Evolutionary conservation across 2,113 vertebrate genomes (phyloP), one percentile per base, ranked within the genome.

Genomic region (Rhipidura dahli): DNA sequence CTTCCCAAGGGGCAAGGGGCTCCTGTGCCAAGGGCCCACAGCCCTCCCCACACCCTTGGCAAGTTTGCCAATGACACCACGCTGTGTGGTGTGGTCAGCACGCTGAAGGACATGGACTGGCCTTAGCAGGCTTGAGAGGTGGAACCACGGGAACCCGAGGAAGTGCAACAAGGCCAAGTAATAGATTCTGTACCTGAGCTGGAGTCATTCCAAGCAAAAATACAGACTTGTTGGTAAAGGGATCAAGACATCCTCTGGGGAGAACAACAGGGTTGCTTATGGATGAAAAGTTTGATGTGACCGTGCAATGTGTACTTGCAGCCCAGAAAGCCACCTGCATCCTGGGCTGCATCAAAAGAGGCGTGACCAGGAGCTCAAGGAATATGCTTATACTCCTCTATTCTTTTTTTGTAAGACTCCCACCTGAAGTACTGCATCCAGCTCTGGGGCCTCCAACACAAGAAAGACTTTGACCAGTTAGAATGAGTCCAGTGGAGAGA

Each of bases 171-270:
- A 57, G 15, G 15, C 42, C 1, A 0, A 33, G 18, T 26, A 27
- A 42, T 50, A 19, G 9, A 11, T 81, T 50, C 51, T 50, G 6
- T 49, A 24, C 22, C 27, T 59, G 6, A 15, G 7, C 13, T 44
- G 50, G 15, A 19, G 12, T 40, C 18, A 49, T 72, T 71, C 57
- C 50, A 37, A 44, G 20, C 27, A 72, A 17, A 40, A 65, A 28
- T 16, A 33, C 7, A 57, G 31, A 26, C 31, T 35, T 24, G 30
- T 42, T 57, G 22, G 26, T 50, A 56, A 57, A 44, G 10, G 2
- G 7, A 37, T 37, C 1, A 0, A 35, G 21, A 18, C 5, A 27
- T 64, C 8, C 7, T 26, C 37, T 72, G 26, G 11, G 7, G 11
- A 35, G 26, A 35, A 31, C 56, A 19, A 24, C 4, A 19, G 17